Evolutionary conservation across 2,888 invertebrate genomes (phyloP).

Genomic region (Tubulanus polymorphus): DNA sequence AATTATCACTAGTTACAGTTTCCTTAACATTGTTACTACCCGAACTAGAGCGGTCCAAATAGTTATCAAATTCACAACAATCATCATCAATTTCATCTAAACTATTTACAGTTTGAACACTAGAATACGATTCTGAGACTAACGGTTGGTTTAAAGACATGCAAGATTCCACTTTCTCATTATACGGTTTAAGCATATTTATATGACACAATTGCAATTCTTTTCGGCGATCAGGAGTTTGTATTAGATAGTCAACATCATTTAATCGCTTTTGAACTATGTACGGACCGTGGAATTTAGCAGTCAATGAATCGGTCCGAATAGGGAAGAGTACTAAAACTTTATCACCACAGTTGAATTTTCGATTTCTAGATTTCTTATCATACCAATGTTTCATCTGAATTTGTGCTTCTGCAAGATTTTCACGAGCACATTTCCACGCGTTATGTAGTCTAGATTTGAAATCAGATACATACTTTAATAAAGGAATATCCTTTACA

Average conservation of each 20-base stretch:
- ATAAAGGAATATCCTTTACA: too few species aligned
- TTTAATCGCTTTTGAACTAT: conserved; percentile 1
- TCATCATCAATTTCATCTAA: too few species aligned
- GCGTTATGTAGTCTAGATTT: background rate
- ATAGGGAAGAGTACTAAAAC: conserved; percentile 9
- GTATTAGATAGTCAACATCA: conserved; percentile 2
- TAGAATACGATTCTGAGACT: too few species aligned
- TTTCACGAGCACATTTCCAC: conserved; percentile 2
- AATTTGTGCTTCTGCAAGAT: background rate
- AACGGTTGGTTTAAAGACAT: too few species aligned
- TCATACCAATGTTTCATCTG: background rate
- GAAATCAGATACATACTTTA: conserved; percentile 6
- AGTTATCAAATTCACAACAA: background rate
- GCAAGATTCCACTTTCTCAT: too few species aligned
- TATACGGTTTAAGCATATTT: conserved; percentile 9
- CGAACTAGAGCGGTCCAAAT: background rate
- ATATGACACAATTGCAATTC: conserved; percentile 3
- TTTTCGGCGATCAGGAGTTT: background rate
- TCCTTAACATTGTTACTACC: too few species aligned
- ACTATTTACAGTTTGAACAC: background rate
- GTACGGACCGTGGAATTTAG: conserved; percentile 3
- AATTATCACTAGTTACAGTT: too few species aligned
- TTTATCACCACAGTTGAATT: conserved; percentile 1
- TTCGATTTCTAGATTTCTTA: background rate
- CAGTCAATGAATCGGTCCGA: background rate